These are phyloP conservation scores for Lasiurus cinereus DNA, from an alignment of 2,113 vertebrate genomes.

Conservation along the genomic window DNA sequence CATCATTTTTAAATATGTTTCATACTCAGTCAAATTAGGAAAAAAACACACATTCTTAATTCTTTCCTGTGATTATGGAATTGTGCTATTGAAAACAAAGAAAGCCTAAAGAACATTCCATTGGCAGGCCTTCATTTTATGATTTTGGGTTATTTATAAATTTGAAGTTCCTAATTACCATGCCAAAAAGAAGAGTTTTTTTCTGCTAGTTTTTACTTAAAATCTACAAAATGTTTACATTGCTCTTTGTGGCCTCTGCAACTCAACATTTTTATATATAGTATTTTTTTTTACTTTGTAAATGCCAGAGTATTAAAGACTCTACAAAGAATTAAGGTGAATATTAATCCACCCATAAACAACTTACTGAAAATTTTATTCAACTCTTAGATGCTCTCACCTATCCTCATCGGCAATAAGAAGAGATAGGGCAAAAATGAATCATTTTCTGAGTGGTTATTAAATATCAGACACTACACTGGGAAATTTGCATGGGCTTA, in stretches of 20 bases:
- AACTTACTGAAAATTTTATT: conserved; percentile 51
- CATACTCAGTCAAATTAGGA: not conserved
- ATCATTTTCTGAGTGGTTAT: not conserved
- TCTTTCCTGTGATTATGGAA: not conserved
- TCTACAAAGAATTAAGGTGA: not conserved
- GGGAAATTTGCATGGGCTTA: not conserved
- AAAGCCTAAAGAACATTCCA: not conserved
- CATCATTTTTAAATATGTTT: conserved; percentile 43
- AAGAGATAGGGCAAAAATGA: not conserved
- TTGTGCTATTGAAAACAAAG: conserved; percentile 20
- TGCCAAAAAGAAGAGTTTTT: not conserved
- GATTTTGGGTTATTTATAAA: not conserved
- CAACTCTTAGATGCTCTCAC: not conserved
- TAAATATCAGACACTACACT: conserved; percentile 15
- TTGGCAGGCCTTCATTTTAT: not conserved
- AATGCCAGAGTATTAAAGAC: not conserved
- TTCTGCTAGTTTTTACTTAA: conserved; percentile 16
- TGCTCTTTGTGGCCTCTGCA: not conserved
- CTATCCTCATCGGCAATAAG: not conserved
- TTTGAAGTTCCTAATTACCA: not conserved
- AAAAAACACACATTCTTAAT: not conserved
- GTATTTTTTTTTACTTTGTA: not conserved
- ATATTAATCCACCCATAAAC: not conserved
- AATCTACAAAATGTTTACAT: not conserved
- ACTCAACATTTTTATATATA: conserved; percentile 41